phyloP scores from a whole-genome alignment of 1,140 invertebrate species.

The Pteromalus puparum region DNA sequence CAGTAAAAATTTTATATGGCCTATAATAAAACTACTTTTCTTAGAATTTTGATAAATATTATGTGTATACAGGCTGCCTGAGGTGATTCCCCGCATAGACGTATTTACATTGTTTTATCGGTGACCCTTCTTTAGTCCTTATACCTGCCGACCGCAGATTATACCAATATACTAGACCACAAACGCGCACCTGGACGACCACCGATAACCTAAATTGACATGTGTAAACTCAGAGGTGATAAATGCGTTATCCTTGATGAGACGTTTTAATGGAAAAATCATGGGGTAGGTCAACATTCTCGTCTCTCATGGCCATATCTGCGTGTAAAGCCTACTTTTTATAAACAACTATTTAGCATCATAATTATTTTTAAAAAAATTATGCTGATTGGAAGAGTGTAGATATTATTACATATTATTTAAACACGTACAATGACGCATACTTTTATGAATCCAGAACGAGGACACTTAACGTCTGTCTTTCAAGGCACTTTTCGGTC shows the following conservation, averaged over 20 bases:
- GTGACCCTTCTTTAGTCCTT: background rate
- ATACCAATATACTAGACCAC: background rate
- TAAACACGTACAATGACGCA: background rate
- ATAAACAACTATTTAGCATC: no score
- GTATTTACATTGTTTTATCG: background rate
- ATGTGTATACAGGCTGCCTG: background rate
- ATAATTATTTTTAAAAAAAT: no score
- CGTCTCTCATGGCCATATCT: no score
- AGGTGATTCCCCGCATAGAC: background rate
- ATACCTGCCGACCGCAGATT: background rate
- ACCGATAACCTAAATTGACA: slow-evolving; percentile 2
- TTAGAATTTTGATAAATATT: background rate
- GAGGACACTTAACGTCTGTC: background rate
- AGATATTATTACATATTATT: background rate
- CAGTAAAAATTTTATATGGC: no score
- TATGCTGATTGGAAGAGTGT: no score
- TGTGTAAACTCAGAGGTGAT: slow-evolving; percentile 4
- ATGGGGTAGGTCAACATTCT: no score
- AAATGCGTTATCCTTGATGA: background rate
- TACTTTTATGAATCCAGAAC: background rate
- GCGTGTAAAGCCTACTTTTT: no score
- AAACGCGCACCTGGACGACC: background rate
- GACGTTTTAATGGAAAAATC: background rate
- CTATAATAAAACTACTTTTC: background rate
- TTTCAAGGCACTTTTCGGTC: background rate